Percentiles rank a stretch among this genome's conserved stretches.
Conservation (phyloP, 2,797 vertebrate species). For the Lycodopsis pacificus region DNA sequence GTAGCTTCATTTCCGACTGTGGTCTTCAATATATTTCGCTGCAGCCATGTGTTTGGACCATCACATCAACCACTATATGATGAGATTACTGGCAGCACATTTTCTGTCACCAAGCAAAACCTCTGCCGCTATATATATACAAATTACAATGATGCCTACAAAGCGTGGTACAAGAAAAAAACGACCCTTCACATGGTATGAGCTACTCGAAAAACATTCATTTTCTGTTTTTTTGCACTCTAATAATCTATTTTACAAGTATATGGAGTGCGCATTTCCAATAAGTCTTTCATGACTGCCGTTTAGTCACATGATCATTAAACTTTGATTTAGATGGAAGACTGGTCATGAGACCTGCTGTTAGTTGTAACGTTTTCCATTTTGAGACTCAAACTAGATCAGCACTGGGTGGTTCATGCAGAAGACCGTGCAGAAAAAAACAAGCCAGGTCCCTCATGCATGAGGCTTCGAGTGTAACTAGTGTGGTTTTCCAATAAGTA, state of each 20-base stretch:
- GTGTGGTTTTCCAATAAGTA: background rate
- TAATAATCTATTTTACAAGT: background rate
- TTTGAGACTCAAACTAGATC: slow-evolving; percentile 9
- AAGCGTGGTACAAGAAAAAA: background rate
- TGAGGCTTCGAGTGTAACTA: slow-evolving; percentile 20
- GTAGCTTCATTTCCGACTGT: background rate
- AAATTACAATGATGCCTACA: background rate
- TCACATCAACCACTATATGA: background rate
- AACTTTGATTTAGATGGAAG: slow-evolving; percentile 12
- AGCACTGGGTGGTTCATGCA: background rate
- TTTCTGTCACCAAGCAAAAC: background rate
- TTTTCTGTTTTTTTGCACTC: background rate
- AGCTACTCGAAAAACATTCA: background rate
- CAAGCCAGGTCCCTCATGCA: background rate
- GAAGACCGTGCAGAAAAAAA: background rate
- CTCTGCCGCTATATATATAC: background rate
- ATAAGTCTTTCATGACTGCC: background rate
- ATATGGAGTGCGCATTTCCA: background rate
- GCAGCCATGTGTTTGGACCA: background rate
- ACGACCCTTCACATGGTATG: background rate
- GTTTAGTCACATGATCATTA: background rate
- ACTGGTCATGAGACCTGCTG: background rate
- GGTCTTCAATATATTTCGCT: background rate
- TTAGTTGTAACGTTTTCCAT: slow-evolving; percentile 21
- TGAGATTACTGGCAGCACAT: background rate